Evolutionary conservation across 1,140 invertebrate species (phyloP), one percentile per base, ranked within the genome.

Genomic region (Colletes latitarsis): DNA sequence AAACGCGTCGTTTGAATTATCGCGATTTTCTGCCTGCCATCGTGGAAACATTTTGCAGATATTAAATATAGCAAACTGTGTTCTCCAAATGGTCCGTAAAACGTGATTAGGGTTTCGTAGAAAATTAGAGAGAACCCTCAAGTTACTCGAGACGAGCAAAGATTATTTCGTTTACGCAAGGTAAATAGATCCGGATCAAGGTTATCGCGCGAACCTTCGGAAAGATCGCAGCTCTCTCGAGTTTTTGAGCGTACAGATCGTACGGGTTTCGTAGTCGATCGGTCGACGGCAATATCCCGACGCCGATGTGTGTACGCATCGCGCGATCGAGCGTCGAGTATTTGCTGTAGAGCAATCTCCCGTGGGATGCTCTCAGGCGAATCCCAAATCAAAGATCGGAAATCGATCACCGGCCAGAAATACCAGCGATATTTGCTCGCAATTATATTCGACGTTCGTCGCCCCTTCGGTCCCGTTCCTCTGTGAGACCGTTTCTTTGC

Each of bases 351-450:
- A 72, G 63, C 68, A 79, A 70, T 78, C 85, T 74, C 53, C 60
- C 43, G 21, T 17, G 52, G 62, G 60, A 57, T 52, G 74, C 49
- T 39, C 66, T 67, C 72, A 75, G 64, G 67, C 72, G 69, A 86
- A 80, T 76, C 68, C 85, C 75, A 80, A 86, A 86, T 87, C 84
- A 63, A 86, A 87, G 85, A 87, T 87, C 57, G 84, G 81, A 86
- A 86, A 86, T 86, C 84, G 84, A 87, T 86, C 81, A 63, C 14
- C 17, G 19, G 12, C 14, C 76, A 63, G 76, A 78, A 77, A 74
- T 79, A 85, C 77, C 69, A 21, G 17, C 83, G 58, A 77, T 87
- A 86, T 87, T 87, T 87, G 84, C 77, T 74, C 63, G 77, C 63
- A 86, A 87, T 87, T 87, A 86, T 77, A 83, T 58, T 63, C 67